Percentiles rank a stretch among this genome's conserved stretches.
phyloP scores from a whole-genome alignment of 2,113 vertebrate genomes.

The Holacanthus passer region DNA sequence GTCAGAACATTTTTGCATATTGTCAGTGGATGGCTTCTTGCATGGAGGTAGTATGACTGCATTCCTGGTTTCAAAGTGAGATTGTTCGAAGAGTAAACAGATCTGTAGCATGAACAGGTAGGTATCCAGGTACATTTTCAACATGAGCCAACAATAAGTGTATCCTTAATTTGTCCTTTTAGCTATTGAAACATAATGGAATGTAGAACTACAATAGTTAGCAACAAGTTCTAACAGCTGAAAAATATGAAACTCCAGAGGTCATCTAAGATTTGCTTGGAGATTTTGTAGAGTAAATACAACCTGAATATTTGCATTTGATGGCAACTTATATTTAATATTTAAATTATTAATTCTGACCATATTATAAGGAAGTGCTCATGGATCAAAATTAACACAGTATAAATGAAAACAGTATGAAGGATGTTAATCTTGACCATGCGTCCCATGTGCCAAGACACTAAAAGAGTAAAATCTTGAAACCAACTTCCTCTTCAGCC shows the following conservation, averaged over 20 bases:
- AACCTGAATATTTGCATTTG: neutral
- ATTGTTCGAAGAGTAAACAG: neutral
- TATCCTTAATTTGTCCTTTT: neutral
- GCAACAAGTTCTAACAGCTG: too few relatives aligned
- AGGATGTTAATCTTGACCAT: neutral
- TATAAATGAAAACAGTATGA: neutral
- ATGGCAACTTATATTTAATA: too few relatives aligned
- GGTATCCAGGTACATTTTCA: neutral
- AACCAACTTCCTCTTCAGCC: neutral
- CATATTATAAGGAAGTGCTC: too few relatives aligned
- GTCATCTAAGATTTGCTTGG: neutral
- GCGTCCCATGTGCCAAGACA: neutral
- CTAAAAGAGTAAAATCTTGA: neutral
- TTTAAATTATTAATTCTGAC: too few relatives aligned
- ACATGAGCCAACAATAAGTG: too few relatives aligned
- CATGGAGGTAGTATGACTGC: neutral
- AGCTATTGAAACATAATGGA: neutral
- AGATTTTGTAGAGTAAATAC: neutral
- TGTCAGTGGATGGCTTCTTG: slow-evolving; percentile 33
- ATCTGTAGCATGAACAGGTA: neutral
- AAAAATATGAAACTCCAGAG: neutral
- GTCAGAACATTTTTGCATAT: slow-evolving; percentile 15
- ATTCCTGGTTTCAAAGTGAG: neutral
- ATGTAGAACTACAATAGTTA: neutral
- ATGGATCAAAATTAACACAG: neutral